Conservation (phyloP, 92 coral and sea anemone species). For the Porites rus region DNA sequence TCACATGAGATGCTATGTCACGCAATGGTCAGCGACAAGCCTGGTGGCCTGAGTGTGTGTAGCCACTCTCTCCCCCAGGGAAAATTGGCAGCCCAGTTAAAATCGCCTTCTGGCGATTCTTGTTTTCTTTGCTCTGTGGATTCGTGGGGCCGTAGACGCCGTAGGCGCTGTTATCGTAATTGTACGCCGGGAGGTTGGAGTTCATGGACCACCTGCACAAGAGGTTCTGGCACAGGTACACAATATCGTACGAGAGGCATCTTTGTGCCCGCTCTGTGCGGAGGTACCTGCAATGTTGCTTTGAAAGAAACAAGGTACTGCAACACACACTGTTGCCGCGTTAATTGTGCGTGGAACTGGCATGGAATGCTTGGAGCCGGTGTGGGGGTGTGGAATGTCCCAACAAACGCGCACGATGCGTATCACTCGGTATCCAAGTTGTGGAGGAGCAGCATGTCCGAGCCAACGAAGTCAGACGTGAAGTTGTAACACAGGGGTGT, state of each 20-base stretch:
- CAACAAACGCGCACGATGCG: constrained; percentile 60
- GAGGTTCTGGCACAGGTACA: background rate
- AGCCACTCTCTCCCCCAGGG: no score
- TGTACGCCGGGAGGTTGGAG: background rate
- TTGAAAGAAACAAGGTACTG: background rate
- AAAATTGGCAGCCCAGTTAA: no score
- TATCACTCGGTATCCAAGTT: constrained; percentile 34
- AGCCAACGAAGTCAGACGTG: constrained; percentile 24
- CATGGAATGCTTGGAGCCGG: constrained; percentile 69
- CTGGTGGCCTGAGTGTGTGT: no score
- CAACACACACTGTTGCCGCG: constrained; percentile 45
- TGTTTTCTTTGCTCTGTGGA: background rate
- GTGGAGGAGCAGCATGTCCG: constrained; percentile 77
- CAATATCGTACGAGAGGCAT: background rate
- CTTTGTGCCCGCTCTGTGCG: background rate
- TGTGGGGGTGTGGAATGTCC: constrained; percentile 74
- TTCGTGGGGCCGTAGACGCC: background rate
- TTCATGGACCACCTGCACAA: background rate
- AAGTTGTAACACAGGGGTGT: constrained; percentile 80
- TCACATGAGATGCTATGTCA: no score
- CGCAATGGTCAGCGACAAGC: no score
- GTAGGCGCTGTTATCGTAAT: background rate
- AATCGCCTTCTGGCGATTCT: no score
- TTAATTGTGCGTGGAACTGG: constrained; percentile 52
- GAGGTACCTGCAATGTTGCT: background rate